phyloP scores from a whole-genome alignment of 2,113 vertebrate genomes.

The Antennarius striatus region DNA sequence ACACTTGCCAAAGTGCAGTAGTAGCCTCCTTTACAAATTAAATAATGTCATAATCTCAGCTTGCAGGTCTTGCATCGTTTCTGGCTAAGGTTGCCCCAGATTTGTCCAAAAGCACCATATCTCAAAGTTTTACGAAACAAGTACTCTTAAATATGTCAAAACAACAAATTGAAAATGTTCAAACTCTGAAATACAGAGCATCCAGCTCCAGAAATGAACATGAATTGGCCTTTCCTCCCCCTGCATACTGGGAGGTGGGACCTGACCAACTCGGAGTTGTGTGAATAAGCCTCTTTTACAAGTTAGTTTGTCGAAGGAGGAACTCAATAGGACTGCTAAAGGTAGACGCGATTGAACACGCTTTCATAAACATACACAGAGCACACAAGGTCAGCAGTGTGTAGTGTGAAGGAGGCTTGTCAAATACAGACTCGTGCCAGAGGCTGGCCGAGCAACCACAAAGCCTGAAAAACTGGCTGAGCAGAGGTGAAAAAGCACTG shows the following conservation, averaged over 20 bases:
- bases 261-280: constrained; percentile 30
- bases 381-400: constrained; percentile 58
- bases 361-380: constrained; percentile 55
- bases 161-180: neutral
- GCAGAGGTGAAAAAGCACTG: constrained; percentile 11
- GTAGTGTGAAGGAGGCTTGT: constrained; percentile 51
- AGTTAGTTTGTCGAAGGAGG: constrained; percentile 70
- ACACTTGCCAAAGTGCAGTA: constrained; percentile 17
- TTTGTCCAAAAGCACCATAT: constrained; percentile 5
- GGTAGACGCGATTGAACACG: constrained; percentile 23
- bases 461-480: constrained; percentile 66
- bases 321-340: constrained; percentile 39
- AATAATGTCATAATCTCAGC: constrained; percentile 46
- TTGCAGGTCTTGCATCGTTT: constrained; percentile 18
- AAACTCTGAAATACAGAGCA: neutral
- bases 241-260: constrained; percentile 50
- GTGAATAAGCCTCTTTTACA: constrained; percentile 57
- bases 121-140: neutral
- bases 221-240: constrained; percentile 39
- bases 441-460: constrained; percentile 37
- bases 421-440: constrained; percentile 58
- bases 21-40: constrained; percentile 39
- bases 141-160: neutral
- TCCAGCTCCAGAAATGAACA: constrained; percentile 20
- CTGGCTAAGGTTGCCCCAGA: constrained; percentile 18